These are phyloP conservation scores for Eretmocerus hayati DNA, from an alignment of 2,888 invertebrate species.

Conservation along the genomic window DNA sequence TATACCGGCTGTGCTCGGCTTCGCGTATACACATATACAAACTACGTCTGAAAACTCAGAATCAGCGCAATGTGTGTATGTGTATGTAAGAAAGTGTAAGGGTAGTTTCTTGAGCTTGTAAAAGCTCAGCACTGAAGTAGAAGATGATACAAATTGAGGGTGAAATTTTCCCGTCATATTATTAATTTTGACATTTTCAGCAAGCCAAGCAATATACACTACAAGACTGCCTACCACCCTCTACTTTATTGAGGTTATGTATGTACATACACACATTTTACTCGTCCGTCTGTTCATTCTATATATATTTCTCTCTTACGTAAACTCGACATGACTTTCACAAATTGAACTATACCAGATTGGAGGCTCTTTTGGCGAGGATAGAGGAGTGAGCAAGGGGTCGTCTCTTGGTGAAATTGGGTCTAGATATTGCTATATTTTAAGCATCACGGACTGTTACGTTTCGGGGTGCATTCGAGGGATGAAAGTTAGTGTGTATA, in stretches of 20 bases:
- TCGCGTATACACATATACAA: no score
- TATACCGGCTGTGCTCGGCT: not conserved
- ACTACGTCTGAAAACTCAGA: conserved; percentile 4
- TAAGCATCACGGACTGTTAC: no score
- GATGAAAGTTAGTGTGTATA: no score
- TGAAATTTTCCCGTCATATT: conserved; percentile 12
- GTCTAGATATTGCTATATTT: not conserved
- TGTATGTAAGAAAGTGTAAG: no score
- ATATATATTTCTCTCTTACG: conserved; percentile 2
- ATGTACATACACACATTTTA: no score
- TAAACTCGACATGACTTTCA: conserved; percentile 11
- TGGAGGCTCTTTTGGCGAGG: no score
- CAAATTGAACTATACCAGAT: conserved; percentile 2
- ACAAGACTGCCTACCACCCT: no score
- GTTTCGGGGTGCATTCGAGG: no score
- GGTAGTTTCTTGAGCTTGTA: not conserved
- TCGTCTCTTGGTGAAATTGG: not conserved
- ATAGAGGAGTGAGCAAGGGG: no score
- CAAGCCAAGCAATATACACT: not conserved
- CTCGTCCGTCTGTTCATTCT: no score
- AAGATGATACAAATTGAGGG: conserved; percentile 17
- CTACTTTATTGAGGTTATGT: no score
- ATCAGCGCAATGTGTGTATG: no score
- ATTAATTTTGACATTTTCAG: conserved; percentile 9
- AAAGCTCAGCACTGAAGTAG: not conserved